Evolutionary conservation across 2,888 invertebrate genomes (phyloP), one percentile per base, ranked within the genome.

Genomic region (Xestobium rufovillosum): DNA sequence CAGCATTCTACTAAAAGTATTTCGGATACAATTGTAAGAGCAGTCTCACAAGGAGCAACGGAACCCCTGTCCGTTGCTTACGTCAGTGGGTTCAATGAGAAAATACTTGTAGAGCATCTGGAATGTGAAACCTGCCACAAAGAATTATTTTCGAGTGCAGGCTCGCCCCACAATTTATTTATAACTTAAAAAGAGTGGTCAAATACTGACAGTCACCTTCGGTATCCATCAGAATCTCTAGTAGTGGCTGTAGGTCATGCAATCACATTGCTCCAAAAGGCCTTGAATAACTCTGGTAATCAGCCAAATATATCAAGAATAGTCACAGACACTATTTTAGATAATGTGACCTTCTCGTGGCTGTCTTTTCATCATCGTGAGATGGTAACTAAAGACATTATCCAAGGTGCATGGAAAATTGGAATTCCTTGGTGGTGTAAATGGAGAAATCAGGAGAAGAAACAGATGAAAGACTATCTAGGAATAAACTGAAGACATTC

Each of bases 61-160:
- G 26, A 19, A 12, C 27, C 34, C 3, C 28, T 42, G 17, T 39
- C 42, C 14, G 39, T 42, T 31, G 35, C 42, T 11, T 42, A 42
- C 25, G 42, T 42, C 14, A 37, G 25, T 27, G 41, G 42, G 4
- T 41, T 25, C 12, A 35, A 31, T 1, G 15, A 25, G 4, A 38
- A 38, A 19, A 33, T 25, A n/a, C 13, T n/a, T 29, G n/a, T n/a
- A n/a, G n/a, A n/a, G n/a, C n/a, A n/a, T n/a, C n/a, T n/a, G n/a
- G n/a, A n/a, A n/a, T n/a, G n/a, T n/a, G n/a, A n/a, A n/a, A n/a
- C n/a, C n/a, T n/a, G n/a, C n/a, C n/a, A n/a, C n/a, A n/a, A n/a
- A n/a, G n/a, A n/a, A n/a, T n/a, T n/a, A n/a, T n/a, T n/a, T n/a
- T n/a, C n/a, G n/a, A n/a, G n/a, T n/a, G 19, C 37, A n/a, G 23